These are phyloP conservation scores for Poecile atricapillus DNA, from an alignment of 2,113 vertebrate genomes.

Conservation along the genomic window DNA sequence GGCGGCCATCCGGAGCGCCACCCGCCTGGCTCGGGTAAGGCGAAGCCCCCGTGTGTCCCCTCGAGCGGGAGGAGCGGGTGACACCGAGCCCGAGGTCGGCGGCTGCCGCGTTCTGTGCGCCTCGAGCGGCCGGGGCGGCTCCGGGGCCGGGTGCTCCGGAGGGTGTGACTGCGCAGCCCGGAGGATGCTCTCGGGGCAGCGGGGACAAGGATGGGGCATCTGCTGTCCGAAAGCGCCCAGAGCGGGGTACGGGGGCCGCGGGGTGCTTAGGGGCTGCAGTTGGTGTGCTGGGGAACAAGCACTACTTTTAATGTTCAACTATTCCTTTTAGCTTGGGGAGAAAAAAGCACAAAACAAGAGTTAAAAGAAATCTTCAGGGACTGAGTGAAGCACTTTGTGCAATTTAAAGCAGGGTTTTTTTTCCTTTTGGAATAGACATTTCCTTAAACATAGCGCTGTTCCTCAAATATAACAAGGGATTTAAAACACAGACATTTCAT, in stretches of 20 bases:
- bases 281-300: background rate
- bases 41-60: background rate
- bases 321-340: background rate
- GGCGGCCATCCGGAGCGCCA: slow-evolving; percentile 83
- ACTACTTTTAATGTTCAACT: background rate
- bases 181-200: background rate
- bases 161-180: background rate
- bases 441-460: background rate
- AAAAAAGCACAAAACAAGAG: background rate
- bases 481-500: background rate
- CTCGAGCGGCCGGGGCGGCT: background rate
- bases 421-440: background rate
- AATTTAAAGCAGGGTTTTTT: background rate
- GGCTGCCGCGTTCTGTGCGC: background rate
- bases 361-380: background rate
- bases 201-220: background rate
- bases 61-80: background rate
- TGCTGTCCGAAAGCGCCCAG: rapidly evolving
- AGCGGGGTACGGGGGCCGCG: background rate
- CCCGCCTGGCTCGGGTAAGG: slow-evolving; percentile 86
- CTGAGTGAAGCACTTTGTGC: background rate
- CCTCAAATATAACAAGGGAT: background rate
- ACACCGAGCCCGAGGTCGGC: rapidly evolving
- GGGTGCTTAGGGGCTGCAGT: background rate
- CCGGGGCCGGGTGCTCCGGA: rapidly evolving